Conservation (phyloP, 1,140 invertebrate species). For the Bombus consobrinus region DNA sequence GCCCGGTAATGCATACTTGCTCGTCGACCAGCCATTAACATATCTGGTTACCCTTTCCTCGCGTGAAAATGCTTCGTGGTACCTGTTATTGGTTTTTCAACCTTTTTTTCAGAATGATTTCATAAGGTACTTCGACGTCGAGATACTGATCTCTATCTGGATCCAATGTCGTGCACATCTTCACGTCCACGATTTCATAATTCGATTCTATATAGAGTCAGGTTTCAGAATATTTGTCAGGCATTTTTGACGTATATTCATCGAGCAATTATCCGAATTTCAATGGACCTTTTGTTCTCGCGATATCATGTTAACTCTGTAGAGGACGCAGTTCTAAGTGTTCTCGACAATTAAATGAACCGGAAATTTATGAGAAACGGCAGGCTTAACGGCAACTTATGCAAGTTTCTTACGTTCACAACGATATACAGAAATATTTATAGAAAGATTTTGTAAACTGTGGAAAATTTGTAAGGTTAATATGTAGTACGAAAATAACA, state of each 20-base stretch:
- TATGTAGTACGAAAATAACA: neutral
- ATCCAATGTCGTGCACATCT: neutral
- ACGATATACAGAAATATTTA: neutral
- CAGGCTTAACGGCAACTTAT: neutral
- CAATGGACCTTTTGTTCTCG: too few relatives aligned
- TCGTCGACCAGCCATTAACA: neutral
- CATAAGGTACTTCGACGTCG: neutral
- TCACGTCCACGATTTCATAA: neutral
- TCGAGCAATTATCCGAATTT: neutral
- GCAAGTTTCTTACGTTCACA: neutral
- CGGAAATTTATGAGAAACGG: too few relatives aligned
- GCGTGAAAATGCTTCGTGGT: neutral
- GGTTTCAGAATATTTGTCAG: neutral
- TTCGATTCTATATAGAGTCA: too few relatives aligned
- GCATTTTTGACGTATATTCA: neutral
- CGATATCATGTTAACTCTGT: too few relatives aligned
- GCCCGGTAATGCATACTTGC: conserved; percentile 5
- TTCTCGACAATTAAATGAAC: too few relatives aligned
- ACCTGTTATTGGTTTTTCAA: neutral
- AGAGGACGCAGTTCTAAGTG: too few relatives aligned
- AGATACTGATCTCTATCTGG: neutral
- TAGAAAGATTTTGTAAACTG: too few relatives aligned
- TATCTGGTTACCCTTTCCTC: neutral
- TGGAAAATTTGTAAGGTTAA: neutral
- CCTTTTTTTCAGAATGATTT: neutral